Evolutionary conservation across 2,888 invertebrate species (phyloP).

Genomic region (Habroteleia sp.): DNA sequence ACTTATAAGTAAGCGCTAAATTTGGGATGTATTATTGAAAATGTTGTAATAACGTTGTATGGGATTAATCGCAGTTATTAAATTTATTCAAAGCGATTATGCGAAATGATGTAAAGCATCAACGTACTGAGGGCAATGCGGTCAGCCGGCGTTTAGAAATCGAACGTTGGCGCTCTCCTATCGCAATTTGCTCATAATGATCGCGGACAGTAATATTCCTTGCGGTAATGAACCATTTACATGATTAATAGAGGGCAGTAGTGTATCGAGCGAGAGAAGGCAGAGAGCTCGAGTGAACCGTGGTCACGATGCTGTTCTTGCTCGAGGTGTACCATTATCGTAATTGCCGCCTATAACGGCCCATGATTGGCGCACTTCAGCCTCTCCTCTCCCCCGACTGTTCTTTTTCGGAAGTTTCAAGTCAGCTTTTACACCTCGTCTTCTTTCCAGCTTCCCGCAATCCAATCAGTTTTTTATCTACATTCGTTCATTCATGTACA

Average conservation of each 20-base stretch:
- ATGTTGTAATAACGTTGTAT: constrained; percentile 8
- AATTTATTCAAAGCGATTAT: constrained; percentile 40
- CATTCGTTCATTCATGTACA: constrained; percentile 55
- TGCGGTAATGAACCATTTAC: constrained; percentile 76
- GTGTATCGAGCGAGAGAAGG: constrained; percentile 68
- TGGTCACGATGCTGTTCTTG: constrained; percentile 57
- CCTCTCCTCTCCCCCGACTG: constrained; percentile 70
- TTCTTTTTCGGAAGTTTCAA: constrained; percentile 77
- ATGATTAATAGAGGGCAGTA: constrained; percentile 79
- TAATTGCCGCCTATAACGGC: constrained; percentile 79
- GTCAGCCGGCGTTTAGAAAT: constrained; percentile 55
- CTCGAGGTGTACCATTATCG: constrained; percentile 79
- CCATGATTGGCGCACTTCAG: constrained; percentile 76
- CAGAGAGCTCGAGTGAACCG: constrained; percentile 44
- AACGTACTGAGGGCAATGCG: constrained; percentile 41
- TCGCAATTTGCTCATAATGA: constrained; percentile 75
- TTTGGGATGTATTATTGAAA: background rate
- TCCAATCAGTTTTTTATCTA: constrained; percentile 57
- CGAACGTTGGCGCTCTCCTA: constrained; percentile 63
- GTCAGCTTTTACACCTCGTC: constrained; percentile 64
- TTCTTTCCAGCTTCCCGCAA: constrained; percentile 60
- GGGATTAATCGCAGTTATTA: constrained; percentile 39
- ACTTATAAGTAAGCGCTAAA: background rate
- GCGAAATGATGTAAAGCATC: constrained; percentile 29
- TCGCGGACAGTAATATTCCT: constrained; percentile 71